Conservation (phyloP, 2,797 vertebrate genomes). For the Anomalospiza imberbis region DNA sequence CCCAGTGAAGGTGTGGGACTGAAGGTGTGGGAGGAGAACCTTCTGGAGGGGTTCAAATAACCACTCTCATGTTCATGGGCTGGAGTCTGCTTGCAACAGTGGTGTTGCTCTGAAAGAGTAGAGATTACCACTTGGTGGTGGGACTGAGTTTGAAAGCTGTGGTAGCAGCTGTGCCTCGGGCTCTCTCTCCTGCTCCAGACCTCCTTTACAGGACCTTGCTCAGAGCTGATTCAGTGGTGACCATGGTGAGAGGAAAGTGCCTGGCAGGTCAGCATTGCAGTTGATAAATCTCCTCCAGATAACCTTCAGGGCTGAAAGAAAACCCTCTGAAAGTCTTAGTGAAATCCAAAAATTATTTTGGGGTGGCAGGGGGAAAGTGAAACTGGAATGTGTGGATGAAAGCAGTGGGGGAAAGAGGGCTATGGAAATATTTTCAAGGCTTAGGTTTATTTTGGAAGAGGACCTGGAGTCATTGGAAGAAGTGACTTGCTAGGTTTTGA, state of each 20-base stretch:
- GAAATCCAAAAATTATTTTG: neutral
- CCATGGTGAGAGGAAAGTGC: neutral
- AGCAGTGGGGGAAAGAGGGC: rapidly evolving
- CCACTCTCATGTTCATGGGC: neutral
- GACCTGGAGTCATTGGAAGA: neutral
- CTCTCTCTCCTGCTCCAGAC: neutral
- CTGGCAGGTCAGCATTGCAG: neutral
- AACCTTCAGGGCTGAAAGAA: neutral
- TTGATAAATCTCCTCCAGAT: neutral
- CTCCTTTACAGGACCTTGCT: neutral
- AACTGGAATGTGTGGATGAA: neutral
- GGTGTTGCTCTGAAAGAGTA: neutral
- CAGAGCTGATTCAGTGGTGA: neutral
- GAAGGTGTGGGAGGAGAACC: neutral
- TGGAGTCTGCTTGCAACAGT: neutral
- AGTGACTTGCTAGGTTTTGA: neutral
- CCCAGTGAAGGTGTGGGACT: neutral
- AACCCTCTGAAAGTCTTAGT: neutral
- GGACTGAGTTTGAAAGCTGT: neutral
- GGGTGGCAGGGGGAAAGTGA: neutral
- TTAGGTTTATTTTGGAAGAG: neutral
- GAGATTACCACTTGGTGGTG: neutral
- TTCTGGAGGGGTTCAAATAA: neutral
- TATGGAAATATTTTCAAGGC: neutral
- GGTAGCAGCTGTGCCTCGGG: rapidly evolving